Conservation (phyloP, 2,888 invertebrate species). For the Diogma glabrata region DNA sequence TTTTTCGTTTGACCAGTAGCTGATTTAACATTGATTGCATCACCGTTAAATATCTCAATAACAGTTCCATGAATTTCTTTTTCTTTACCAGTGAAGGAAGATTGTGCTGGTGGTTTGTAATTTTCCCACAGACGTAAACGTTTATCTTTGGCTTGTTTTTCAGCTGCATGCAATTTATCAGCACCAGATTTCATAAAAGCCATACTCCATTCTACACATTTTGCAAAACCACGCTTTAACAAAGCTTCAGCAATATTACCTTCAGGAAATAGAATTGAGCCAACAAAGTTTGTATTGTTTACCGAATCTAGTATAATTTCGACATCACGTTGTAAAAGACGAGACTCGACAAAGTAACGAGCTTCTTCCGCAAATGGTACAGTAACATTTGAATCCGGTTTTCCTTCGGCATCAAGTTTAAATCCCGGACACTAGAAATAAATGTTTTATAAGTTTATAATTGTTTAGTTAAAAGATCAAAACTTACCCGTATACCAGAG, state of each 20-base stretch:
- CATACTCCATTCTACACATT: conserved; percentile 90
- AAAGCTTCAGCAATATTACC: conserved; percentile 91
- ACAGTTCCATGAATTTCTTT: conserved; percentile 74
- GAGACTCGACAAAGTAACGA: conserved; percentile 82
- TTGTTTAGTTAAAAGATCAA: conserved; percentile 8
- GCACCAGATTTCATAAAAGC: conserved; percentile 68
- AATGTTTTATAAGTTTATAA: background rate
- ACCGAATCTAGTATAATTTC: conserved; percentile 84
- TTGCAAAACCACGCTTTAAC: conserved; percentile 81
- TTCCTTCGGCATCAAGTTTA: conserved; percentile 61
- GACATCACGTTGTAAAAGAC: conserved; percentile 82
- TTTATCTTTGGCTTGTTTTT: conserved; percentile 77
- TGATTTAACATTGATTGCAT: conserved; percentile 78
- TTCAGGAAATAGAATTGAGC: conserved; percentile 83
- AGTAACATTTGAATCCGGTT: conserved; percentile 52
- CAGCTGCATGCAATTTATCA: conserved; percentile 72
- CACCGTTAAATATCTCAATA: conserved; percentile 87
- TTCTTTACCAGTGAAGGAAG: conserved; percentile 58
- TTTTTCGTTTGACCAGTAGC: conserved; percentile 71
- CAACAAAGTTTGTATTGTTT: conserved; percentile 87
- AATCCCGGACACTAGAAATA: conserved; percentile 61
- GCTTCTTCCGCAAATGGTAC: conserved; percentile 81
- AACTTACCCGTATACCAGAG: conserved; percentile 76
- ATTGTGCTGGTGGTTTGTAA: conserved; percentile 62
- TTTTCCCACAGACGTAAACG: conserved; percentile 84